phyloP scores from a whole-genome alignment of 2,888 invertebrate species.

The Polyommatus iphigenia region DNA sequence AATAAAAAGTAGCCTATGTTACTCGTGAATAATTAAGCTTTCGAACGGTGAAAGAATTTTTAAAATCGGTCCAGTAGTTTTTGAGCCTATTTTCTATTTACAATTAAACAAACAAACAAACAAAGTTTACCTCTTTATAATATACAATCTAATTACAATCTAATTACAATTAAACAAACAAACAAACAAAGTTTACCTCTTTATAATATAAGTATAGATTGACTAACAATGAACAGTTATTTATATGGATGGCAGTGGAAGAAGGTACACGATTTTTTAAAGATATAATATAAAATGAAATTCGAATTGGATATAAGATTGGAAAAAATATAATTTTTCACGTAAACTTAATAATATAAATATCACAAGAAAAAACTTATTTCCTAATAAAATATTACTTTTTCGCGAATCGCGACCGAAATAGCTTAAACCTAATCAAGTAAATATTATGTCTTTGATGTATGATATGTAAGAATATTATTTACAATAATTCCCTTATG shows the following conservation, averaged over 20 bases:
- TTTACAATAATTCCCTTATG: background rate
- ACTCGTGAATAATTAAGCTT: too few species aligned
- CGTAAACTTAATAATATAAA: background rate
- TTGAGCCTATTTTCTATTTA: too few species aligned
- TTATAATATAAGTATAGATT: too few species aligned
- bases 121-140: too few species aligned
- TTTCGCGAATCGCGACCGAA: background rate
- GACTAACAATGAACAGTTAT: too few species aligned
- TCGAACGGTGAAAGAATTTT: too few species aligned
- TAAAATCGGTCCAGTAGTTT: too few species aligned
- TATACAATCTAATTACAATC: too few species aligned
- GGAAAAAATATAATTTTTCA: background rate
- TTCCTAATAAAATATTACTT: background rate
- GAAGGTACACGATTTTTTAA: background rate
- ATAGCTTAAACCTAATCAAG: background rate
- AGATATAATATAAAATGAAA: background rate
- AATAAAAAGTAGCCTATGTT: too few species aligned
- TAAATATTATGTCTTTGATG: slow-evolving; percentile 5
- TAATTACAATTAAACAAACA: too few species aligned
- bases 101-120: too few species aligned
- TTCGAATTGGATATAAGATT: background rate
- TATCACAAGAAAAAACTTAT: slow-evolving; percentile 10
- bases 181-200: too few species aligned
- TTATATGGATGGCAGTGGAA: background rate
- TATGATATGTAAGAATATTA: slow-evolving; percentile 12